phyloP scores from a whole-genome alignment of 1,140 invertebrate species.

The Ectropis grisescens region DNA sequence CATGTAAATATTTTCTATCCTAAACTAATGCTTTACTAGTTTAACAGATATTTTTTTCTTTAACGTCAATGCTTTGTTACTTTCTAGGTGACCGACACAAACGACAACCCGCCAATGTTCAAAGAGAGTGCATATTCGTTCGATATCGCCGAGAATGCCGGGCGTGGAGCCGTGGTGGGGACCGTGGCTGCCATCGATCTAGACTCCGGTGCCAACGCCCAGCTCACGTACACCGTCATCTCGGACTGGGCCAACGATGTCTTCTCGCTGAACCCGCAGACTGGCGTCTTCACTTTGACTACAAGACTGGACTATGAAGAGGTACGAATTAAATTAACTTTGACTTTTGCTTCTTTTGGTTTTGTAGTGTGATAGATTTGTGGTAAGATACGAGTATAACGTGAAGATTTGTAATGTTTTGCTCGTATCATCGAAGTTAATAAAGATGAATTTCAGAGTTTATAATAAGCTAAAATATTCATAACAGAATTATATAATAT shows the following conservation, averaged over 20 bases:
- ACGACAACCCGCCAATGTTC: slow-evolving; percentile 95
- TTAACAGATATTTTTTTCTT: no score
- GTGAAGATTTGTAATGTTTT: no score
- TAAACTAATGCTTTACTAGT: no score
- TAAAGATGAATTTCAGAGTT: no score
- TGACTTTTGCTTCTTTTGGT: no score
- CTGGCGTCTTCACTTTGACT: slow-evolving; percentile 90
- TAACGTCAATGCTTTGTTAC: no score
- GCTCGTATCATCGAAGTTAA: no score
- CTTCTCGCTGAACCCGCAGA: slow-evolving; percentile 91
- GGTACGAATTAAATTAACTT: slow-evolving; percentile 61
- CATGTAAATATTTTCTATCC: no score
- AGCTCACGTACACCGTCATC: slow-evolving; percentile 89
- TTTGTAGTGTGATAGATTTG: no score
- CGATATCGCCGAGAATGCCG: slow-evolving; percentile 88
- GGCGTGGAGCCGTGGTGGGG: slow-evolving; percentile 84
- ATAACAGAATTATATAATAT: no score
- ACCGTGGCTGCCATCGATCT: slow-evolving; percentile 85
- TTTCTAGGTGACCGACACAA: slow-evolving; percentile 88
- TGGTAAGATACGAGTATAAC: no score
- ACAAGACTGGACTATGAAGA: slow-evolving; percentile 93
- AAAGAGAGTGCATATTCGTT: slow-evolving; percentile 88
- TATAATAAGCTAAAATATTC: no score
- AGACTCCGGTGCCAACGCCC: slow-evolving; percentile 88
- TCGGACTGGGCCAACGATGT: slow-evolving; percentile 96